These are phyloP conservation scores for Xyliphius kryptos DNA, from an alignment of 2,113 vertebrate genomes.

Conservation along the genomic window DNA sequence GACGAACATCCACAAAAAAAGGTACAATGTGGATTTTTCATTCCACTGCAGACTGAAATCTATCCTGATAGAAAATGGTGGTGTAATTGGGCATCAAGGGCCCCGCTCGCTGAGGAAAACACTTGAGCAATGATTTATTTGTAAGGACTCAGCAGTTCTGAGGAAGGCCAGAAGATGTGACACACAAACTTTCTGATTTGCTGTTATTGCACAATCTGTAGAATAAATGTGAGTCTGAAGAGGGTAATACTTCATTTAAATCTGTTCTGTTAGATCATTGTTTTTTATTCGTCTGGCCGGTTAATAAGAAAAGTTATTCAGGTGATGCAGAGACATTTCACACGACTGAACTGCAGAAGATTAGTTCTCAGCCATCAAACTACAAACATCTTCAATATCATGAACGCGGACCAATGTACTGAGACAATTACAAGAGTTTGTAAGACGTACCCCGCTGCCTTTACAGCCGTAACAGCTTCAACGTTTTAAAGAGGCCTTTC, in stretches of 20 bases:
- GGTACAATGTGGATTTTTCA: too few species aligned
- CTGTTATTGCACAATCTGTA: constrained; percentile 14
- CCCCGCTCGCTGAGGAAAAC: constrained; percentile 36
- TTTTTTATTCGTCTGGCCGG: background rate
- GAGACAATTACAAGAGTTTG: too few species aligned
- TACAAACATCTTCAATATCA: too few species aligned
- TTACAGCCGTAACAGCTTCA: too few species aligned
- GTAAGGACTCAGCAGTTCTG: constrained; percentile 27
- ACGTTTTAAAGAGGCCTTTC: too few species aligned
- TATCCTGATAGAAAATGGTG: constrained; percentile 30
- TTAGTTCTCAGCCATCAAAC: background rate
- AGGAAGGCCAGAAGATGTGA: constrained; percentile 2
- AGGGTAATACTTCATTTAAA: background rate
- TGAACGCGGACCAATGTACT: too few species aligned
- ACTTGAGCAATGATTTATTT: constrained; percentile 40
- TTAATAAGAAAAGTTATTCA: background rate
- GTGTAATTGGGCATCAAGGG: constrained; percentile 29
- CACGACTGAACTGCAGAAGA: background rate
- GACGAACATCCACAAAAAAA: too few species aligned
- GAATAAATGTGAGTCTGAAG: background rate
- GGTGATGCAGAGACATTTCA: background rate
- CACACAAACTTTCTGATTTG: constrained; percentile 1
- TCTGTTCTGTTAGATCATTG: background rate
- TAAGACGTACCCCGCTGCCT: too few species aligned
- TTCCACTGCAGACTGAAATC: background rate